Percentiles rank a stretch among this genome's conserved stretches.
These are phyloP conservation scores for Enteromius argenteus DNA, from an alignment of 2,797 vertebrate species.

Conservation along the genomic window DNA sequence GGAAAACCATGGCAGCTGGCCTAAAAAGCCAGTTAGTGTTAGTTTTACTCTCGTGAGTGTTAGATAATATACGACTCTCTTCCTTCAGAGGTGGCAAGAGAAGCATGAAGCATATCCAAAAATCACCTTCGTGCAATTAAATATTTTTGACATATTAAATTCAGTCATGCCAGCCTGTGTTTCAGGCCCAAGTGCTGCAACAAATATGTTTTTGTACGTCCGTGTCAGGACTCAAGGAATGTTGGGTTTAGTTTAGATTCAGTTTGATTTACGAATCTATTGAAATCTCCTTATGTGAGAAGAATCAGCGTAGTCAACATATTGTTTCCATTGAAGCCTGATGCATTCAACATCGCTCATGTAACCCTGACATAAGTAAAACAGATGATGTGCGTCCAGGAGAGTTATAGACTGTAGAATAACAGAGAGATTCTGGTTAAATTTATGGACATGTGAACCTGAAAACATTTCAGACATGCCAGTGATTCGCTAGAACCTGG, in stretches of 20 bases:
- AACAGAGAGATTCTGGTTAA: conserved; percentile 42
- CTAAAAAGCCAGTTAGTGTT: conserved; percentile 62
- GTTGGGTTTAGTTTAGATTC: conserved; percentile 48
- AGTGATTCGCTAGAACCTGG: neutral
- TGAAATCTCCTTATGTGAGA: conserved; percentile 62
- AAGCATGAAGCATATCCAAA: conserved; percentile 48
- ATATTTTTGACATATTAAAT: conserved; percentile 46
- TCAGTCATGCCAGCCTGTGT: conserved; percentile 54
- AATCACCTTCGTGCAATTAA: conserved; percentile 53
- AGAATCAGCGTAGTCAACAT: conserved; percentile 56
- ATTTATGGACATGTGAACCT: conserved; percentile 41
- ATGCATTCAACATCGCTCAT: conserved; percentile 68
- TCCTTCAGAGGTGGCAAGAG: conserved; percentile 43
- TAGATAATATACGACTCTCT: conserved; percentile 46
- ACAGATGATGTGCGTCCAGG: conserved; percentile 58
- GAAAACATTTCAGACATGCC: conserved; percentile 22
- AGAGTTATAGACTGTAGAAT: conserved; percentile 52
- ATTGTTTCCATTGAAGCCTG: conserved; percentile 69
- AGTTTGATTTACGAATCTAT: conserved; percentile 68
- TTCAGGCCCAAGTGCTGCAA: conserved; percentile 39
- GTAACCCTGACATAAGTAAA: conserved; percentile 67
- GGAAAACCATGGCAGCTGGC: conserved; percentile 57
- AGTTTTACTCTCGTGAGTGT: conserved; percentile 48
- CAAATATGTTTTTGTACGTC: conserved; percentile 58
- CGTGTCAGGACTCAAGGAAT: conserved; percentile 39